These are phyloP conservation scores for Petrophora chlorosata DNA, from an alignment of 2,888 invertebrate genomes.

Conservation along the genomic window DNA sequence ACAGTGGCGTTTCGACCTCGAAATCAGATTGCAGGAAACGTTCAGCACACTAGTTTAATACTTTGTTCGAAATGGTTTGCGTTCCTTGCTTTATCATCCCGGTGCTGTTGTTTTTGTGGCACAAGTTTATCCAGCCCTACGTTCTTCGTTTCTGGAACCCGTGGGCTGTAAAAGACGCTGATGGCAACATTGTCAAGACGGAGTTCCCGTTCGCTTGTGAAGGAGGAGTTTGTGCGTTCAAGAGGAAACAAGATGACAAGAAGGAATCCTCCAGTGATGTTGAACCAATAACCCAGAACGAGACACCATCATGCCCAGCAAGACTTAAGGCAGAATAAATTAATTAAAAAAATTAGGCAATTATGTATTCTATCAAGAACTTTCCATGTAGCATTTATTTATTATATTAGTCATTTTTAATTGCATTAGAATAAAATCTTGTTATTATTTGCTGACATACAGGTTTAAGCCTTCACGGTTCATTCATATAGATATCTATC, in stretches of 20 bases:
- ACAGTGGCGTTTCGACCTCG: no score
- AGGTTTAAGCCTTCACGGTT: no score
- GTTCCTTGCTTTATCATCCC: constrained; percentile 94
- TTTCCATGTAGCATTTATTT: not conserved
- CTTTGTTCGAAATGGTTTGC: constrained; percentile 88
- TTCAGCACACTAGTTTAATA: no score
- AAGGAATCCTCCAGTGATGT: constrained; percentile 38
- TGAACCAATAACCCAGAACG: constrained; percentile 31
- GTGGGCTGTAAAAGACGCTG: constrained; percentile 86
- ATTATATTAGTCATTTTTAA: not conserved
- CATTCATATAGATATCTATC: no score
- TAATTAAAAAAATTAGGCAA: no score
- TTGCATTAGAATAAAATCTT: no score
- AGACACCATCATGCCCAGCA: constrained; percentile 14
- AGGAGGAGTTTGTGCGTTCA: constrained; percentile 80
- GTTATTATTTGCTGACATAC: no score
- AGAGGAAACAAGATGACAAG: constrained; percentile 44
- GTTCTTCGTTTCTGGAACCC: constrained; percentile 92
- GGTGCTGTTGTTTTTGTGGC: constrained; percentile 91
- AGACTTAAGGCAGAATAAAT: constrained; percentile 29
- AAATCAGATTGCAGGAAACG: no score
- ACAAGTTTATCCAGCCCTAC: constrained; percentile 92
- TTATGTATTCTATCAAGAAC: no score
- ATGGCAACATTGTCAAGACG: constrained; percentile 82
- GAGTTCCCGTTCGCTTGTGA: constrained; percentile 85